These are phyloP conservation scores for Tiphia femorata DNA, from an alignment of 2,888 invertebrate genomes.

Conservation along the genomic window DNA sequence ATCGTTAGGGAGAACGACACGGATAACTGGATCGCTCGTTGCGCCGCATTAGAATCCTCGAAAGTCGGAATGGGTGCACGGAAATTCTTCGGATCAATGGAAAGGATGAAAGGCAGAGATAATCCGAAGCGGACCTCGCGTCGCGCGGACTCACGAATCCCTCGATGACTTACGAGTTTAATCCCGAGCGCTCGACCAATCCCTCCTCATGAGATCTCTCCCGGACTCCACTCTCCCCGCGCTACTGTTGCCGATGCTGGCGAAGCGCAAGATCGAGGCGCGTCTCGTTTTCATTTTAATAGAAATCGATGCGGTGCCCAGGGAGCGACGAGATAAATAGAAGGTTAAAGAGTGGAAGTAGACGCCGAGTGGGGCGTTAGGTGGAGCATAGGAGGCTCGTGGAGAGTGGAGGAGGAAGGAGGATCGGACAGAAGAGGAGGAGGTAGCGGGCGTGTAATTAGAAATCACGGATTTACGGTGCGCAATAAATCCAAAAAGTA, in stretches of 20 bases:
- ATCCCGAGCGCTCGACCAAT: too few relatives aligned
- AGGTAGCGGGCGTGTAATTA: slow-evolving; percentile 47
- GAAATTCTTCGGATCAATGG: too few relatives aligned
- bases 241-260: too few relatives aligned
- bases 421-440: neutral
- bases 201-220: slow-evolving; percentile 4
- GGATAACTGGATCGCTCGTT: too few relatives aligned
- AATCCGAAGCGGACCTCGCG: too few relatives aligned
- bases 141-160: too few relatives aligned
- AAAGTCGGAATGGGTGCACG: too few relatives aligned
- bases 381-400: neutral
- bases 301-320: slow-evolving; percentile 30
- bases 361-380: neutral
- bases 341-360: slow-evolving; percentile 8
- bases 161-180: too few relatives aligned
- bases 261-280: too few relatives aligned
- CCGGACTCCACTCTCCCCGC: slow-evolving; percentile 9
- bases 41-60: too few relatives aligned
- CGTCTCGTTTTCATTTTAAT: slow-evolving; percentile 37
- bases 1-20: too few relatives aligned
- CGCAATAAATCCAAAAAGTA: slow-evolving; percentile 50
- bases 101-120: too few relatives aligned
- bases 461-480: slow-evolving; percentile 53
- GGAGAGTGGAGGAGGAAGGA: neutral
- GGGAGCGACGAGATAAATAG: slow-evolving; percentile 13